Percentiles rank a stretch among this genome's conserved stretches.
phyloP scores from a whole-genome alignment of 2,113 vertebrate genomes.

The Macquaria australasica region DNA sequence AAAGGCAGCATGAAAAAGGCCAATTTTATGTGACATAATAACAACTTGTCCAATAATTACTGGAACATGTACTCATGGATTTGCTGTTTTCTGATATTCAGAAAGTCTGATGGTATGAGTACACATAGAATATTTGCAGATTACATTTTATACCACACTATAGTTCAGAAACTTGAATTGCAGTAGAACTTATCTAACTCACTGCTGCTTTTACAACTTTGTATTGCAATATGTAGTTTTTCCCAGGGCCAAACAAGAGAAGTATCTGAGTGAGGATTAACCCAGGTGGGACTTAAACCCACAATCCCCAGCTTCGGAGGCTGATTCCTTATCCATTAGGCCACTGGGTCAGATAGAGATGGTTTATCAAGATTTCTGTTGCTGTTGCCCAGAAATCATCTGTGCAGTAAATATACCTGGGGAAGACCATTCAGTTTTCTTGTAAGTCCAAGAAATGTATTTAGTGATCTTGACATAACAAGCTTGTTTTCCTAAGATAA shows the following conservation, averaged over 20 bases:
- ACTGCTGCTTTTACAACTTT: background rate
- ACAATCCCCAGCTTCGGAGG: constrained; percentile 85
- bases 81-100: background rate
- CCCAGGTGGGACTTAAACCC: constrained; percentile 23
- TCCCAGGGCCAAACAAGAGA: background rate
- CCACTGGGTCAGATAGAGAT: constrained; percentile 90
- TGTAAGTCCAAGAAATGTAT: too few species aligned
- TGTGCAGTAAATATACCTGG: background rate
- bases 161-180: background rate
- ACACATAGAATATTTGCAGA: background rate
- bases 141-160: background rate
- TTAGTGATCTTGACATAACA: background rate
- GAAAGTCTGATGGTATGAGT: background rate
- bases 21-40: background rate
- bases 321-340: constrained; percentile 99
- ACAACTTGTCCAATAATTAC: background rate
- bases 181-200: background rate
- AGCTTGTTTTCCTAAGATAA: background rate
- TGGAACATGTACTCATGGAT: background rate
- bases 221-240: background rate
- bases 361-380: too few species aligned
- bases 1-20: background rate
- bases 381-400: background rate
- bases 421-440: background rate
- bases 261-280: background rate